These are phyloP conservation scores for Charadrius vociferus DNA, from an alignment of 2,113 vertebrate genomes.

Conservation along the genomic window DNA sequence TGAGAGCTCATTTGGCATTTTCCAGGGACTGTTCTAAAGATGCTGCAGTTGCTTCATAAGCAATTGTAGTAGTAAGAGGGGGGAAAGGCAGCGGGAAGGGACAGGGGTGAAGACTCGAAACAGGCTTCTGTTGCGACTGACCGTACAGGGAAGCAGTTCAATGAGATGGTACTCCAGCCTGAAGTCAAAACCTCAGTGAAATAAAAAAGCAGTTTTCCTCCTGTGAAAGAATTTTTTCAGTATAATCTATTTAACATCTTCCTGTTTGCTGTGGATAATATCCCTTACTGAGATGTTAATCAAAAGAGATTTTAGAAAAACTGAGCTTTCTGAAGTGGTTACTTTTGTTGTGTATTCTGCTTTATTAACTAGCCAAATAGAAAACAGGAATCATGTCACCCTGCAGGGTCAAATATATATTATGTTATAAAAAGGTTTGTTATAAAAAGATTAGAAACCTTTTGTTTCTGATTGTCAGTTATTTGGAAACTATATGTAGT, in stretches of 20 bases:
- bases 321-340: not conserved
- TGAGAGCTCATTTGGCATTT: not conserved
- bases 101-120: not conserved
- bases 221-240: not conserved
- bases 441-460: slow-evolving; percentile 40
- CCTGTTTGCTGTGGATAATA: slow-evolving; percentile 29
- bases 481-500: slow-evolving; percentile 62
- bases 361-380: slow-evolving; percentile 29
- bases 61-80: not conserved
- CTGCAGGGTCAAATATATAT: not conserved
- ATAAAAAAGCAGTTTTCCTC: slow-evolving; percentile 4
- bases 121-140: not conserved
- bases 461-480: slow-evolving; percentile 72
- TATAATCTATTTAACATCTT: slow-evolving; percentile 12
- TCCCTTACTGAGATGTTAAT: not conserved
- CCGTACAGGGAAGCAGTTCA: not conserved
- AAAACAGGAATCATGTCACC: not conserved
- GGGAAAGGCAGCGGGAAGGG: not conserved
- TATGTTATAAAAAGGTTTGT: slow-evolving; percentile 41
- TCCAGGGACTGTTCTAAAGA: not conserved
- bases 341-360: not conserved
- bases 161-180: not conserved
- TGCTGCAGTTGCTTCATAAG: not conserved
- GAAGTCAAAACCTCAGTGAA: not conserved
- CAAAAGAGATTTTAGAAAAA: not conserved